Conservation (phyloP, 2,888 invertebrate genomes). For the Drosophila aldrichi region DNA sequence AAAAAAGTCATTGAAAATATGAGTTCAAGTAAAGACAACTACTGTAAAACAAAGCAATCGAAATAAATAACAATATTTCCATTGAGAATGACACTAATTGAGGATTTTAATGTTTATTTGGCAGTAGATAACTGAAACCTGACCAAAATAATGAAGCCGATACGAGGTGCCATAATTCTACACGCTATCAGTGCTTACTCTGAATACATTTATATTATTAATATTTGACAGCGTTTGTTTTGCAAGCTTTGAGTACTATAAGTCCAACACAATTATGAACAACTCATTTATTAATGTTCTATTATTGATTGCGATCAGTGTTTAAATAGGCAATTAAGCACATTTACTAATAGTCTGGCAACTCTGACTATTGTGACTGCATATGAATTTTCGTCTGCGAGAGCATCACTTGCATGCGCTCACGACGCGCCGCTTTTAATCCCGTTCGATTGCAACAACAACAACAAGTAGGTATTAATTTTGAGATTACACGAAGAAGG, state of each 20-base stretch:
- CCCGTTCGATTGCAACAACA: conserved; percentile 4
- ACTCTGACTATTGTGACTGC: conserved; percentile 12
- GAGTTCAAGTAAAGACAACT: conserved; percentile 52
- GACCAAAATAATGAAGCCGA: conserved; percentile 21
- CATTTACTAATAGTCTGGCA: conserved; percentile 24
- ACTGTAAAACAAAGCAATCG: conserved; percentile 9
- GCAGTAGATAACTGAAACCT: conserved; percentile 27
- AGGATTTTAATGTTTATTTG: conserved; percentile 21
- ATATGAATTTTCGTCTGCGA: conserved; percentile 8
- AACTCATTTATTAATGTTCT: conserved; percentile 9
- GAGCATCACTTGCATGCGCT: conserved; percentile 17
- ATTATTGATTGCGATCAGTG: conserved; percentile 32
- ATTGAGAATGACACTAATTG: conserved; percentile 50
- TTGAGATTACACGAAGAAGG: conserved; percentile 20
- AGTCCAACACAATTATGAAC: conserved; percentile 3
- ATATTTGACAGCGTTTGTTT: conserved; percentile 24
- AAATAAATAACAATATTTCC: conserved; percentile 25
- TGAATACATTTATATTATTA: conserved; percentile 13
- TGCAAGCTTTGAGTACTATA: background rate
- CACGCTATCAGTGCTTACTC: conserved; percentile 30
- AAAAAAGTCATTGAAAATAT: conserved; percentile 56
- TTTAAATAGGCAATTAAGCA: conserved; percentile 24
- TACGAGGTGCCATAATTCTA: background rate
- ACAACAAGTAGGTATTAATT: conserved; percentile 3
- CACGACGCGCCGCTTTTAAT: conserved; percentile 16